Base-by-base conservation (phyloP, 2,888 invertebrate genomes). In the Ernsta delagoae region DNA sequence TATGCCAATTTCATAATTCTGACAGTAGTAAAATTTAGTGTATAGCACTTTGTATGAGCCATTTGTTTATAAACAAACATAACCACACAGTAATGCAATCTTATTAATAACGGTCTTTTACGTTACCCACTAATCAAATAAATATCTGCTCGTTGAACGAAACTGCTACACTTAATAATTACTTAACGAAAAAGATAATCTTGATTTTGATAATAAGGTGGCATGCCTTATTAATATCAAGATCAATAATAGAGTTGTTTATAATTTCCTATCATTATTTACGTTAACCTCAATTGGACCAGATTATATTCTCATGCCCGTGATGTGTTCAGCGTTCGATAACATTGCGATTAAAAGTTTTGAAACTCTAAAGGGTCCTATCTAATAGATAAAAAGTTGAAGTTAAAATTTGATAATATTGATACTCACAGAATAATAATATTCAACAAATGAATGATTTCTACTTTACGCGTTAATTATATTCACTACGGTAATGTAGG, bases 221-320 rank as follows among this genome's bases (percentile, higher is more conserved):
- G n/a, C n/a, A 24, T 24, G 24, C 24, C 24, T 24, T 24, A 24
- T 24, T 24, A 24, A 24, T 24, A 24, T 24, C 24, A 3, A 24
- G 80, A 78, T 83, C 83, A 84, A 89, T 90, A 89, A 87, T 86
- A 84, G 80, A 88, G 86, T 87, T 82, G 82, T 85, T 82, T 82
- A 80, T 78, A 75, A 82, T 80, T 77, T 77, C 77, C 79, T 75
- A 76, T 79, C 75, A 86, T 88, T 86, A 85, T 77, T 73, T 73
- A 80, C 78, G 80, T 81, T 77, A 76, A 73, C 70, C 76, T 79
- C 88, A 85, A 89, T 88, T 81, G 84, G 77, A 78, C 74, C 72
- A 74, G 80, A 79, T 78, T 83, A 85, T 84, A 87, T 85, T 87
- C 87, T 85, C 86, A 86, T 86, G 80, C 56, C 54, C 8, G 16